Percentiles rank a stretch among this genome's conserved stretches.
phyloP scores from a whole-genome alignment of 2,888 invertebrate genomes.

The Troides helena region DNA sequence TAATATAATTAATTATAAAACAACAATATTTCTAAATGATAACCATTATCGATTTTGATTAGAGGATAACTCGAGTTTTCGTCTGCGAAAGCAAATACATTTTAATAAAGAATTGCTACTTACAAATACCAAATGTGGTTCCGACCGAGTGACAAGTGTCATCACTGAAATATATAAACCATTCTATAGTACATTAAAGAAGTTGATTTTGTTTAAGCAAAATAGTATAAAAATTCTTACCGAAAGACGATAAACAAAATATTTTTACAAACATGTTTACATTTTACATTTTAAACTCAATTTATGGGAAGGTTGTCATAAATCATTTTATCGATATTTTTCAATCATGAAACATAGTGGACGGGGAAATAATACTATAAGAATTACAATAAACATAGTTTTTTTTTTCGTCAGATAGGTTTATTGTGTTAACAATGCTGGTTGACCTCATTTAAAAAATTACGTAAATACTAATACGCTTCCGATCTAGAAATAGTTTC shows the following conservation, averaged over 20 bases:
- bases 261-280: slow-evolving; percentile 11
- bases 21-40: no score
- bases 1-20: no score
- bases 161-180: slow-evolving; percentile 47
- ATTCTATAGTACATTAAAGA: neutral
- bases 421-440: no score
- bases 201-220: neutral
- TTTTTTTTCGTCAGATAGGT: no score
- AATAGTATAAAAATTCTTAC: slow-evolving; percentile 13
- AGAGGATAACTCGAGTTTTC: no score
- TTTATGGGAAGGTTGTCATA: neutral
- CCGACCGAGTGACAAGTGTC: slow-evolving; percentile 41
- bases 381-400: no score
- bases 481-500: no score
- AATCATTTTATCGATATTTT: slow-evolving; percentile 13
- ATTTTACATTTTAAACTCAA: neutral
- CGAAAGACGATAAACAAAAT: slow-evolving; percentile 10
- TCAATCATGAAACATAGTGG: neutral
- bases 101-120: slow-evolving; percentile 29
- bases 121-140: slow-evolving; percentile 55
- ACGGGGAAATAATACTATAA: no score
- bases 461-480: no score
- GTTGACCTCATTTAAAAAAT: no score
- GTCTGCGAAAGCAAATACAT: no score
- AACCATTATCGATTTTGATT: no score